Evolutionary conservation across 2,888 invertebrate genomes (phyloP), one percentile per base, ranked within the genome.

Genomic region (Myathropa florea): DNA sequence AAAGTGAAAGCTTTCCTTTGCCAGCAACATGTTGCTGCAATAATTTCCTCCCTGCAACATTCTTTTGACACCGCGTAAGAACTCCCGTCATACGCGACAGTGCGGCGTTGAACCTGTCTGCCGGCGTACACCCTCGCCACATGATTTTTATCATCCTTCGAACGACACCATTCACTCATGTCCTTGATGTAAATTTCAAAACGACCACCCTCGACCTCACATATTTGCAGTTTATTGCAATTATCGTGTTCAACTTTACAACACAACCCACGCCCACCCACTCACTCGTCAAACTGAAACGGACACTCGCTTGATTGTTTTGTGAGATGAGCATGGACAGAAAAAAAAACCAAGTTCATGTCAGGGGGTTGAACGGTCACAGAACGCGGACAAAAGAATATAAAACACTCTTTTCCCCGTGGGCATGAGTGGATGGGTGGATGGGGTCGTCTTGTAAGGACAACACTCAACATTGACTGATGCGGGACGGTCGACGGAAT

Each of bases 51-150:
- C 23, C 21, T 10, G 60, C 21, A 67, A 67, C 67, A 76, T 60
- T 67, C 30, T 9, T 18, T 36, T 36, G 23, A 4, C 14, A 10
- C 57, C 23, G 23, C 12, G 1, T 57, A 7, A 46, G 46, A 18
- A 12, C 24, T 14, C 4, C 57, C 7, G 57, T 26, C 24, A 30
- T 18, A n/a, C n/a, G 14, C 3, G n/a, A 23, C 67, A 80, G 80
- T 80, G 65, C 73, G 80, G n/a, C 80, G 67, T 67, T 73, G 80
- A 65, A 72, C 72, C 55, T 67, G 72, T 80, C 72, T 67, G 55
- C 67, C 33, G 46, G 33, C 46, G 70, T 2, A 10, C 10, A 33
- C 33, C 33, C 64, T 72, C 57, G 39, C 64, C 64, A 26, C 36
- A 55, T 26, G 12, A 61, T 46, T 60, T 59, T 24, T 71, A 39